Evolutionary conservation across 2,113 vertebrate species (phyloP).

Genomic region (Triplophysa tibetana): DNA sequence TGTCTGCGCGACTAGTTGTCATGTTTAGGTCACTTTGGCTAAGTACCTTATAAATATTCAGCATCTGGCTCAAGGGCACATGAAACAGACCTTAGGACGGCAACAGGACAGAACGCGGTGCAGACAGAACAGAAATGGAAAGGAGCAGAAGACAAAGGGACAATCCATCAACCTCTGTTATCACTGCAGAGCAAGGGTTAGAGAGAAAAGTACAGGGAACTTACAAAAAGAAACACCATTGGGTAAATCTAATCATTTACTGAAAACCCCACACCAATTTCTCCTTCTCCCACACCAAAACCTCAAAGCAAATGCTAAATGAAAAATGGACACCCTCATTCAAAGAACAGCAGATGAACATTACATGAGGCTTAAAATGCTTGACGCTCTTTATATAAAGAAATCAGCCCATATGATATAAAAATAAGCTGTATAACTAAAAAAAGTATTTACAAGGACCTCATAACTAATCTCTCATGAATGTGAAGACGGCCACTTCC

Average conservation of each 20-base stretch:
- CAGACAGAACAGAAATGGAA: neutral
- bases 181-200: constrained; percentile 2
- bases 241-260: neutral
- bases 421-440: too few species aligned
- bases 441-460: too few species aligned
- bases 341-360: too few species aligned
- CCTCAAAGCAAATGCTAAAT: neutral
- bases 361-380: too few species aligned
- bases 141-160: constrained; percentile 3
- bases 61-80: constrained; percentile 39
- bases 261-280: constrained; percentile 1
- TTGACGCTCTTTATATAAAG: too few species aligned
- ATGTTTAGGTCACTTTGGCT: constrained; percentile 37
- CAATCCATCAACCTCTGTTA: constrained; percentile 16
- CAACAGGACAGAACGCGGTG: neutral
- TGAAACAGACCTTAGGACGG: constrained; percentile 14
- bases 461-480: too few species aligned
- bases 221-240: neutral
- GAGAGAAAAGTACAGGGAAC: constrained; percentile 8
- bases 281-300: neutral
- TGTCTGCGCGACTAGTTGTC: constrained; percentile 30
- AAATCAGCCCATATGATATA: too few species aligned
- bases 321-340: neutral
- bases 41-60: constrained; percentile 38
- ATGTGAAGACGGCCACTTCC: too few species aligned